phyloP scores from a whole-genome alignment of 92 coral and sea anemone species.

The Actinernus sp. region DNA sequence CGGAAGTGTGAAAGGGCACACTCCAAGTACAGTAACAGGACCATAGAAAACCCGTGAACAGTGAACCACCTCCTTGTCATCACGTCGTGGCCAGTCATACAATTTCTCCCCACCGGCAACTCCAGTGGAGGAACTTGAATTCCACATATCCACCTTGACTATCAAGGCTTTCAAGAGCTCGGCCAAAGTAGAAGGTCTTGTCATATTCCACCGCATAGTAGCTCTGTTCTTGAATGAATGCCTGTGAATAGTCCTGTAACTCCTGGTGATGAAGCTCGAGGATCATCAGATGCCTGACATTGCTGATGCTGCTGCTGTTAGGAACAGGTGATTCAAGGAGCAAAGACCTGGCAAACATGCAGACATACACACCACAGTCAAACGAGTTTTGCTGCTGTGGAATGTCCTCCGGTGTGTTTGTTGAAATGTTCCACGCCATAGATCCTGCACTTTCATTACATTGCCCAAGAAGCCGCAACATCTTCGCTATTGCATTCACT shows the following conservation, averaged over 20 bases:
- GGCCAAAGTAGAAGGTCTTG: constrained; percentile 48
- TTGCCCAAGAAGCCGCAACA: constrained; percentile 50
- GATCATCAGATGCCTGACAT: constrained; percentile 36
- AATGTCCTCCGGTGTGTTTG: constrained; percentile 43
- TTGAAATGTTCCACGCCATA: constrained; percentile 27
- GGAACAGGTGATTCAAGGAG: constrained; percentile 36
- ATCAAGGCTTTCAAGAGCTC: constrained; percentile 15
- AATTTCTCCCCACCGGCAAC: constrained; percentile 26
- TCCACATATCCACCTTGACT: not conserved
- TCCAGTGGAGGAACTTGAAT: constrained; percentile 63
- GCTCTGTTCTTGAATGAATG: not conserved
- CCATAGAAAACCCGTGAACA: constrained; percentile 54
- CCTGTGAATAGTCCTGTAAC: not conserved
- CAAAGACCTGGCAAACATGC: constrained; percentile 48
- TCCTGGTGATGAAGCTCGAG: constrained; percentile 43
- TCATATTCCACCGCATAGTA: constrained; percentile 59
- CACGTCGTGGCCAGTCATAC: constrained; percentile 43
- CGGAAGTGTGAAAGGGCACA: constrained; percentile 56
- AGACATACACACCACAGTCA: constrained; percentile 68
- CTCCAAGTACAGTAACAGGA: constrained; percentile 44
- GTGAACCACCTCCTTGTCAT: constrained; percentile 33
- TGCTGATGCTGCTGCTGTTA: constrained; percentile 17
- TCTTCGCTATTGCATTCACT: constrained; percentile 35
- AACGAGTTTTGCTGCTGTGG: no score
- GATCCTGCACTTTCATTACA: constrained; percentile 29